Evolutionary conservation across 2,888 invertebrate genomes (phyloP).

Genomic region (Amiota minor): DNA sequence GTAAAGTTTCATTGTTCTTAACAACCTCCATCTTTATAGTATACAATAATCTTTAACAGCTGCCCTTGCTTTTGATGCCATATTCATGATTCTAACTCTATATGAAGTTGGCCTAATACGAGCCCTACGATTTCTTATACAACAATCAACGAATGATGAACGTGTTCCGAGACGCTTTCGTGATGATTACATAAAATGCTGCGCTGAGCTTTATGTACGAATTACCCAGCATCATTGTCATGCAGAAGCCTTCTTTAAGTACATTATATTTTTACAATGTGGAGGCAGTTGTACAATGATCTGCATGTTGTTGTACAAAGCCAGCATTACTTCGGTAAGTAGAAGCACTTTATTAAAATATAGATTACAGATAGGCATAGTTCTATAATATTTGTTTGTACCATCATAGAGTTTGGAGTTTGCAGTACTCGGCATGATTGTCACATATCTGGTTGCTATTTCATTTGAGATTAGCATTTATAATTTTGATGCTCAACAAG

Average conservation of each 20-base stretch:
- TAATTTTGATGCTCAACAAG: slow-evolving; percentile 54
- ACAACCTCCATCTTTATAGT: not conserved
- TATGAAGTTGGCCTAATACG: slow-evolving; percentile 59
- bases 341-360: not conserved
- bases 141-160: slow-evolving; percentile 52
- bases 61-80: slow-evolving; percentile 60
- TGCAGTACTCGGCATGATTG: slow-evolving; percentile 54
- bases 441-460: slow-evolving; percentile 53
- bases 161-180: slow-evolving; percentile 50
- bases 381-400: not conserved
- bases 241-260: slow-evolving; percentile 57
- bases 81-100: slow-evolving; percentile 57
- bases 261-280: slow-evolving; percentile 58
- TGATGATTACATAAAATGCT: slow-evolving; percentile 54
- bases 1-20: slow-evolving; percentile 29
- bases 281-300: slow-evolving; percentile 55
- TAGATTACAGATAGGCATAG: not conserved
- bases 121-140: slow-evolving; percentile 54
- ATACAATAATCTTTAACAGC: slow-evolving; percentile 38
- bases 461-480: slow-evolving; percentile 55
- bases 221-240: slow-evolving; percentile 55
- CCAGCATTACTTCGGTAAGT: slow-evolving; percentile 57
- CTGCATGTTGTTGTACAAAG: slow-evolving; percentile 62
- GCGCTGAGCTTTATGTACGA: slow-evolving; percentile 54
- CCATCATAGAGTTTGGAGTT: slow-evolving; percentile 48